phyloP scores from a whole-genome alignment of 2,797 vertebrate species.

The Momotus momota region DNA sequence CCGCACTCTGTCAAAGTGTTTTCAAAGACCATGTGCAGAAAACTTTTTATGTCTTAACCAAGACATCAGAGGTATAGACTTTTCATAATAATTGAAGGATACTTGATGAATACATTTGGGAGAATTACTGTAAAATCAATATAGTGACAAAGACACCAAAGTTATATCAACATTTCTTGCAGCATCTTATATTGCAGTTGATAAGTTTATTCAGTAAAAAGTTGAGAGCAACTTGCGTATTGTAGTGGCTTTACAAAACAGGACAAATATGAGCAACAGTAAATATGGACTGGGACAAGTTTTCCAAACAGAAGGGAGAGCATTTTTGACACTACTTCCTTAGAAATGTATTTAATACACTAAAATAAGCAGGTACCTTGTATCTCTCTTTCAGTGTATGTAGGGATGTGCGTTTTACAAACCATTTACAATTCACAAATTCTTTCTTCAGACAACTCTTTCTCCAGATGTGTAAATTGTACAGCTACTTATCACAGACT shows the following conservation, averaged over 20 bases:
- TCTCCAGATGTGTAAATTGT: neutral
- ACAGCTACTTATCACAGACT: neutral
- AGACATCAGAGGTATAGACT: neutral
- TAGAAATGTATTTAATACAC: neutral
- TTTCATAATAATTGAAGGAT: neutral
- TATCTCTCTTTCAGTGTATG: too few relatives aligned
- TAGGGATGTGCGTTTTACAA: neutral
- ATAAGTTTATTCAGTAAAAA: neutral
- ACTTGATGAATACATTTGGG: neutral
- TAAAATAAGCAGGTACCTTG: neutral
- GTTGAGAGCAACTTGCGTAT: neutral
- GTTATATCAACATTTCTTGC: neutral
- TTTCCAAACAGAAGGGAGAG: neutral
- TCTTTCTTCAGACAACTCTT: neutral
- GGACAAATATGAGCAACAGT: neutral
- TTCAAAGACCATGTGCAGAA: neutral
- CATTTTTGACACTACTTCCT: neutral
- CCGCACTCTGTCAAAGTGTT: neutral
- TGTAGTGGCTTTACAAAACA: neutral
- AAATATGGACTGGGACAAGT: neutral
- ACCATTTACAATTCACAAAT: accelerated
- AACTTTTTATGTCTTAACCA: neutral
- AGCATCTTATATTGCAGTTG: neutral
- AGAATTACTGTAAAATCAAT: neutral
- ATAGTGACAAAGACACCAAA: neutral